These are phyloP conservation scores for Lacanobia oleracea DNA, from an alignment of 2,888 invertebrate genomes.

Conservation along the genomic window DNA sequence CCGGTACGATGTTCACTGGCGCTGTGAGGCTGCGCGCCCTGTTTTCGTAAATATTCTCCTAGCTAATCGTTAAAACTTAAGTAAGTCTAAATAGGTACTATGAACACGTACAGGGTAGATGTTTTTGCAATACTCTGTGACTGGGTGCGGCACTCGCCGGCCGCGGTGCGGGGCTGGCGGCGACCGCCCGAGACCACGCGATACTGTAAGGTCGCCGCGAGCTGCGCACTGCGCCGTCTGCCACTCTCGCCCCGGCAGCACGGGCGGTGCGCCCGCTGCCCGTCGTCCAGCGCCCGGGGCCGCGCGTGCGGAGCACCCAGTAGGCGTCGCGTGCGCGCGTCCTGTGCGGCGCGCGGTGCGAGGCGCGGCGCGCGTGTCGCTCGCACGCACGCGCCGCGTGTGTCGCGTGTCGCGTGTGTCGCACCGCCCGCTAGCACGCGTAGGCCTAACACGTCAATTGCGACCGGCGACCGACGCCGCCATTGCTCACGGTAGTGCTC, in stretches of 20 bases:
- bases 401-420: slow-evolving; percentile 41
- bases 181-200: neutral
- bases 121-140: slow-evolving; percentile 88
- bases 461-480: slow-evolving; percentile 86
- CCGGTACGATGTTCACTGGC: slow-evolving; percentile 78
- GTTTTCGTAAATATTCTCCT: slow-evolving; percentile 80
- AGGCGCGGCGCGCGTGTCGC: slow-evolving; percentile 30
- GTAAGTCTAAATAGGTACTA: slow-evolving; percentile 87
- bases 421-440: slow-evolving; percentile 70
- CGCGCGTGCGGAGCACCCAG: slow-evolving; percentile 71
- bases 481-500: slow-evolving; percentile 89
- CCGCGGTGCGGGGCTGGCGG: slow-evolving; percentile 53
- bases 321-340: slow-evolving; percentile 81
- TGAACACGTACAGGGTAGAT: slow-evolving; percentile 90
- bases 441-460: slow-evolving; percentile 90
- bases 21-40: slow-evolving; percentile 79
- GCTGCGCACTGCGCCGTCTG: slow-evolving; percentile 27
- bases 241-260: slow-evolving; percentile 29
- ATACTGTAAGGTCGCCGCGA: slow-evolving; percentile 11
- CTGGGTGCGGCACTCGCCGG: slow-evolving; percentile 81
- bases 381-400: slow-evolving; percentile 71
- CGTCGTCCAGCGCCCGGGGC: slow-evolving; percentile 23
- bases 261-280: slow-evolving; percentile 7
- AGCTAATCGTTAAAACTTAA: slow-evolving; percentile 85
- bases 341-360: slow-evolving; percentile 44